phyloP scores from a whole-genome alignment of 2,113 vertebrate species.

The Geococcyx californianus region DNA sequence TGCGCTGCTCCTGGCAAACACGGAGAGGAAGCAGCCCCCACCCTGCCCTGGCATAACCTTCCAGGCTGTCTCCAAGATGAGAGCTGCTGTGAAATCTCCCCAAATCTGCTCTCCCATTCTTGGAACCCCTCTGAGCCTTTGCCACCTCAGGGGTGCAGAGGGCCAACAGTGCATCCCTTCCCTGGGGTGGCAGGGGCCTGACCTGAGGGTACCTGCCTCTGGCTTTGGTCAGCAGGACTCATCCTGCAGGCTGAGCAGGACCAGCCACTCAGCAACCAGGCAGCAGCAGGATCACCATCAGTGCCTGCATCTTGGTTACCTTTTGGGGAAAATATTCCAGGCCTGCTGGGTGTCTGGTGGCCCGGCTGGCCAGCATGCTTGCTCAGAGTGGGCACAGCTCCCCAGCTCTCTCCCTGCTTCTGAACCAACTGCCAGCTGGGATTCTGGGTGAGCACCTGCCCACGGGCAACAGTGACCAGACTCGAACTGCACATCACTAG shows the following conservation, averaged over 20 bases:
- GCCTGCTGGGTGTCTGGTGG: background rate
- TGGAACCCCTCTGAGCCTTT: background rate
- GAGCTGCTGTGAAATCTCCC: background rate
- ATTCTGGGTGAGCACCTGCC: background rate
- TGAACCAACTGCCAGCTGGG: fast-evolving
- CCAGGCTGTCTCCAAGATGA: background rate
- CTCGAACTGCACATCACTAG: background rate
- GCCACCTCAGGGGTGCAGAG: background rate
- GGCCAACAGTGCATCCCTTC: background rate
- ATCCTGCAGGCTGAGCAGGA: too few relatives aligned
- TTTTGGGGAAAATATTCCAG: background rate
- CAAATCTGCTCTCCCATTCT: background rate
- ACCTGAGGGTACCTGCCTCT: background rate
- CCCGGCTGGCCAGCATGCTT: fast-evolving
- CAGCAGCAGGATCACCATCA: fast-evolving
- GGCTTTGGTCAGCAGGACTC: background rate
- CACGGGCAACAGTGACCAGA: too few relatives aligned
- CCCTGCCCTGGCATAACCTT: background rate
- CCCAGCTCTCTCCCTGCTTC: background rate
- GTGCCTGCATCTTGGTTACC: background rate
- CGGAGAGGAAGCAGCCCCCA: background rate
- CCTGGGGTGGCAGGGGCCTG: fast-evolving
- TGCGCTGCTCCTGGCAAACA: background rate
- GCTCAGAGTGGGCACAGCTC: background rate
- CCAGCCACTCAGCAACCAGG: too few relatives aligned